Evolutionary conservation across 2,888 invertebrate species (phyloP), one percentile per base, ranked within the genome.

Genomic region (Cataglyphis rosenhaueri): DNA sequence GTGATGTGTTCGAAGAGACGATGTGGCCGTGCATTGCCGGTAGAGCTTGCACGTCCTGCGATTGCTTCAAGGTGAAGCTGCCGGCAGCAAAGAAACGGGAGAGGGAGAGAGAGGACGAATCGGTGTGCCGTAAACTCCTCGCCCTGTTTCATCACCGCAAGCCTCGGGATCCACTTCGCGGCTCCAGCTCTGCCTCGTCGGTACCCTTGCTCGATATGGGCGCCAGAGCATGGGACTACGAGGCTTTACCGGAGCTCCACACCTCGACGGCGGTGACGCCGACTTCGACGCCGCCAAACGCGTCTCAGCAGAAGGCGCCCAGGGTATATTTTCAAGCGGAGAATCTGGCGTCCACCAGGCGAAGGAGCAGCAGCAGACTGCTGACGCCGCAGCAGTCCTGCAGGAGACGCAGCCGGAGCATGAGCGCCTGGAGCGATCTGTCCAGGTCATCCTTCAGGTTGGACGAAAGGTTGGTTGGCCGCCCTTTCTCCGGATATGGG

Each of bases 381-480:
- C 85, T 92, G 25, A 86, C 91, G 15, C 90, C 91, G 2, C 92
- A 92, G 85, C 76, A 90, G 0, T 90, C 92, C 4, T 91, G 89
- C 82, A 83, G 92, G n/a, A 88, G 93, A 44, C 90, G 93, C 8
- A 94, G 93, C 95, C 92, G 95, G 55, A 97, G 97, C 87, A 97
- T 98, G 97, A 98, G 97, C 92, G 97, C 97, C 57, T 98, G 98
- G 98, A 98, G 98, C 92, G 98, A 98, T 93, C 96, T 98, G 93
- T 97, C 97, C 92, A 96, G 97, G 81, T 97, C 97, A 89, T 97
- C 97, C 93, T 97, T 97, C 95, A 96, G 97, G 91, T 96, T 97
- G 92, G 97, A 97, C 89, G 97, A 97, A 94, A 97, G 97, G 97
- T 97, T 92, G 48, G 89, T 78, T n/a, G 35, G 18, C n/a, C 35